phyloP scores from a whole-genome alignment of 2,888 invertebrate genomes.

The Tryphoninae sp. region DNA sequence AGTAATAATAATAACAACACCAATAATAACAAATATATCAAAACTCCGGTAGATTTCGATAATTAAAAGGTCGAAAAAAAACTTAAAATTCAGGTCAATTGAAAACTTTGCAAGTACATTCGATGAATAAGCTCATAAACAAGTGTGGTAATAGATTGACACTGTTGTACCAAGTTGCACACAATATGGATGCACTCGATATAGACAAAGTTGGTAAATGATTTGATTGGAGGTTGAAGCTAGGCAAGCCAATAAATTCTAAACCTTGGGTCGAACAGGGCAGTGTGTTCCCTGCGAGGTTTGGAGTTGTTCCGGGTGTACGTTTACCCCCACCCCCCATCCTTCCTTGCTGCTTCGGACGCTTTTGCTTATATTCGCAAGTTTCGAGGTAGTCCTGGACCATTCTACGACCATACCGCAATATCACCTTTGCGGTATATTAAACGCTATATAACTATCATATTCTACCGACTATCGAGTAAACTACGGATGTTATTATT shows the following conservation, averaged over 20 bases:
- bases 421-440: slow-evolving; percentile 17
- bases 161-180: background rate
- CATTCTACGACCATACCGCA: slow-evolving; percentile 25
- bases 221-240: background rate
- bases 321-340: background rate
- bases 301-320: slow-evolving; percentile 1
- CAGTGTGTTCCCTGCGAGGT: background rate
- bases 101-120: too few relatives aligned
- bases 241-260: slow-evolving; percentile 50
- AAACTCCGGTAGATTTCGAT: too few relatives aligned
- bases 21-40: too few relatives aligned
- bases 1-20: too few relatives aligned
- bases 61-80: too few relatives aligned
- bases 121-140: too few relatives aligned
- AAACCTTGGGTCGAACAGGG: slow-evolving; percentile 40
- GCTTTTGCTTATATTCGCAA: slow-evolving; percentile 7
- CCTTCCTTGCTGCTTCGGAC: background rate
- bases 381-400: slow-evolving; percentile 3
- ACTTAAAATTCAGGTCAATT: too few relatives aligned
- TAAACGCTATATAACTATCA: slow-evolving; percentile 14
- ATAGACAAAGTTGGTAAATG: background rate
- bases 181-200: background rate
- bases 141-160: background rate
- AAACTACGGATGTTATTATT: slow-evolving; percentile 1
- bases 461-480: slow-evolving; percentile 2